phyloP scores from a whole-genome alignment of 2,888 invertebrate species.

The Apamea sordens region DNA sequence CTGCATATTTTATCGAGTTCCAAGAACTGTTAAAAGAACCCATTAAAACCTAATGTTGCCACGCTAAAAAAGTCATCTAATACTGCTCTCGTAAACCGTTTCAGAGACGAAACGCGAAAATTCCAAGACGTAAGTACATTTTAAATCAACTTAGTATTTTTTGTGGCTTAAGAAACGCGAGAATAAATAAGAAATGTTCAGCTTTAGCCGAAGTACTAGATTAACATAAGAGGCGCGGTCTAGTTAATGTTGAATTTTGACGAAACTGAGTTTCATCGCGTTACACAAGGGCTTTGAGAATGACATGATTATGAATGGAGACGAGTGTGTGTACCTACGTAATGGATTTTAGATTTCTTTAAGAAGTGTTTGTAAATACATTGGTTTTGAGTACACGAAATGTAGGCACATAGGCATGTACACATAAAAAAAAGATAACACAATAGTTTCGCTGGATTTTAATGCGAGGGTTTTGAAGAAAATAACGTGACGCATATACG shows the following conservation, averaged over 20 bases:
- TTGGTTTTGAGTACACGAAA: conserved; percentile 22
- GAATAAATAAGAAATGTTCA: conserved; percentile 52
- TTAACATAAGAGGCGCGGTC: conserved; percentile 60
- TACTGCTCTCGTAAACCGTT: conserved; percentile 27
- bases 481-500: neutral
- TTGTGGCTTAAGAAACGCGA: conserved; percentile 42
- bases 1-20: neutral
- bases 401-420: neutral
- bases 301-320: conserved; percentile 31
- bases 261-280: conserved; percentile 34
- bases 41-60: conserved; percentile 36
- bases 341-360: conserved; percentile 47
- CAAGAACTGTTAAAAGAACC: conserved; percentile 13
- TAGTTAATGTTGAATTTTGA: conserved; percentile 53
- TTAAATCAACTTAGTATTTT: conserved; percentile 55
- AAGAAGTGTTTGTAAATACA: conserved; percentile 32
- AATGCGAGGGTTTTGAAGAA: neutral
- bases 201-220: conserved; percentile 43
- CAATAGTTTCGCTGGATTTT: neutral
- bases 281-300: conserved; percentile 37
- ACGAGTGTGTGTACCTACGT: conserved; percentile 24
- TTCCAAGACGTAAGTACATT: conserved; percentile 45
- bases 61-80: conserved; percentile 31
- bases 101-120: conserved; percentile 34
- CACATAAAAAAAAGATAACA: conserved; percentile 9